phyloP scores from a whole-genome alignment of 2,888 invertebrate species.

The Epinotia bilunana region DNA sequence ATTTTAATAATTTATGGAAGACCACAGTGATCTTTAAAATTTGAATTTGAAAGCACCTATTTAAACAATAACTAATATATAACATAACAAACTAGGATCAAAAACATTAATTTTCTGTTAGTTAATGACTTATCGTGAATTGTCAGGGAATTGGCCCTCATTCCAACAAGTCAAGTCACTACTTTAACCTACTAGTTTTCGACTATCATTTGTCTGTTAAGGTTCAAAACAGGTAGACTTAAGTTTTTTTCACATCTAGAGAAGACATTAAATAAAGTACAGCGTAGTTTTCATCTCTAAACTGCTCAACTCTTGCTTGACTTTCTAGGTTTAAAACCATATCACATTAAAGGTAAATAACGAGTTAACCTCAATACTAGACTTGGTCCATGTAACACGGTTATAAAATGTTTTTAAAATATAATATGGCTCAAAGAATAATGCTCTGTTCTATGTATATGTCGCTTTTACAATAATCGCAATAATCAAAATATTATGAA shows the following conservation, averaged over 20 bases:
- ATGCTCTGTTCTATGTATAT: background rate
- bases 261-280: background rate
- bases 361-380: constrained; percentile 1
- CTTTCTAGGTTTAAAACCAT: constrained; percentile 18
- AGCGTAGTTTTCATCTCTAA: background rate
- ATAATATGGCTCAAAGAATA: background rate
- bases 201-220: background rate
- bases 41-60: background rate
- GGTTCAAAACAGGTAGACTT: too few relatives aligned
- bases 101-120: too few relatives aligned
- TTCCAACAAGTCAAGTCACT: too few relatives aligned
- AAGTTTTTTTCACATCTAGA: background rate
- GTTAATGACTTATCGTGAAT: too few relatives aligned
- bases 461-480: background rate
- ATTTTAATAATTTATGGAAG: constrained; percentile 19
- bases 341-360: constrained; percentile 8
- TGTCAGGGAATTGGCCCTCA: too few relatives aligned
- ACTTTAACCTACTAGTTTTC: too few relatives aligned
- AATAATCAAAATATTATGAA: background rate
- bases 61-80: too few relatives aligned
- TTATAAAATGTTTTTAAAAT: background rate
- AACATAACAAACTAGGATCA: too few relatives aligned
- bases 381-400: constrained; percentile 11
- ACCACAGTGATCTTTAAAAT: constrained; percentile 3
- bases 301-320: background rate